Evolutionary conservation across 2,797 vertebrate genomes (phyloP).

Genomic region (Sebastes matsubarae): DNA sequence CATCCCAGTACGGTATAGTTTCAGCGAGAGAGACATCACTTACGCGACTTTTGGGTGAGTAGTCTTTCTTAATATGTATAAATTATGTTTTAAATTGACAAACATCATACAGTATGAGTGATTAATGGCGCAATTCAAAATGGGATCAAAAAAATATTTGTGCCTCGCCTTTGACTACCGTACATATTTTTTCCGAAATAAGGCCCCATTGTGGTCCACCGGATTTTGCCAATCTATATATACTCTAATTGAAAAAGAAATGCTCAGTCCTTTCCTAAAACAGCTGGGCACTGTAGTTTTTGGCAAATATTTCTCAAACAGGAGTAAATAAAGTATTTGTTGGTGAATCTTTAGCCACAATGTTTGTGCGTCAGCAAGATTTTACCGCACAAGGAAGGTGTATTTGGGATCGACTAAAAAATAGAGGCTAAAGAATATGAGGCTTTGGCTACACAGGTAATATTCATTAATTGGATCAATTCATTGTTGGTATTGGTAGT

Average conservation of each 20-base stretch:
- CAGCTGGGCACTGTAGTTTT: not conserved
- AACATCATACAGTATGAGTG: no score
- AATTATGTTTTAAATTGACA: no score
- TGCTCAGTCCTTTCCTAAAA: not conserved
- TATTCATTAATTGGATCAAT: not conserved
- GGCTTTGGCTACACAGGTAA: not conserved
- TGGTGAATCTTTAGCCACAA: not conserved
- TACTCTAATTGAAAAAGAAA: not conserved
- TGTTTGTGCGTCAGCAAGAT: not conserved
- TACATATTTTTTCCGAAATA: no score
- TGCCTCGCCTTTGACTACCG: no score
- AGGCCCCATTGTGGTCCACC: no score
- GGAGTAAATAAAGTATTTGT: not conserved
- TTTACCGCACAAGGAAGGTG: not conserved
- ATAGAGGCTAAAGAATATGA: no score
- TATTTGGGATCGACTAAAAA: not conserved
- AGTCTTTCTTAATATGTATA: accelerated
- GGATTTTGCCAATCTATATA: not conserved
- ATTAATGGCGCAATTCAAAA: no score
- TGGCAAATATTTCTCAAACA: not conserved
- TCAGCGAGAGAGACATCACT: no score
- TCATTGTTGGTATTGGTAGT: not conserved
- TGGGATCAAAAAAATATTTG: no score
- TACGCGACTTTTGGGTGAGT: no score
- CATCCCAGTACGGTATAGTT: no score